phyloP scores from a whole-genome alignment of 2,797 vertebrate genomes.

The Phoeniculus purpureus region DNA sequence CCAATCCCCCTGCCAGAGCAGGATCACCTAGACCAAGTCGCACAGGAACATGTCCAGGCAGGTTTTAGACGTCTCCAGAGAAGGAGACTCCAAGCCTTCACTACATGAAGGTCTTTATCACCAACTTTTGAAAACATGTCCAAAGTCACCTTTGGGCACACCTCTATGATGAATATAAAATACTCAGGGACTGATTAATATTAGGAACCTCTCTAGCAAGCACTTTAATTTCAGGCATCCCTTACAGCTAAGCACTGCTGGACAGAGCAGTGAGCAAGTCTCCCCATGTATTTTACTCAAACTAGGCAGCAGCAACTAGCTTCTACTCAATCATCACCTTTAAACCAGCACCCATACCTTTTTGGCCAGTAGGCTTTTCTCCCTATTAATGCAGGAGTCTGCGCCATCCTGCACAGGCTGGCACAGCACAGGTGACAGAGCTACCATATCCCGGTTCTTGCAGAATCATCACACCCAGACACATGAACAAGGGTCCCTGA shows the following conservation, averaged over 20 bases:
- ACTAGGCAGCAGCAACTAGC: not conserved
- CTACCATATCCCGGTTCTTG: not conserved
- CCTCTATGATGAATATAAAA: not conserved
- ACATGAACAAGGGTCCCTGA: not conserved
- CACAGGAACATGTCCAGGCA: too few relatives aligned
- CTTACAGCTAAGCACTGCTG: not conserved
- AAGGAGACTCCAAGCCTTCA: not conserved
- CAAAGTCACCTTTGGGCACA: not conserved
- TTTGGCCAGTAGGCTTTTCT: not conserved
- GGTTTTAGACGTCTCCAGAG: too few relatives aligned
- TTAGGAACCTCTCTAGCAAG: not conserved
- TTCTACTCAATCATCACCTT: not conserved
- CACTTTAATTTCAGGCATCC: not conserved
- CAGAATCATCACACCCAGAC: not conserved
- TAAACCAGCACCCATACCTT: not conserved
- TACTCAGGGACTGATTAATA: not conserved
- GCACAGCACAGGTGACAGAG: not conserved
- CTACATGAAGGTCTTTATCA: not conserved
- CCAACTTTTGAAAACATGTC: not conserved
- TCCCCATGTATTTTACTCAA: not conserved
- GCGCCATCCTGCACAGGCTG: rapidly evolving
- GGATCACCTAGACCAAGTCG: too few relatives aligned
- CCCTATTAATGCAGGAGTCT: not conserved
- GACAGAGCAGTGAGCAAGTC: not conserved
- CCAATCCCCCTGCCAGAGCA: too few relatives aligned